Evolutionary conservation across 2,888 invertebrate species (phyloP).

Genomic region (Bellardia pandia): DNA sequence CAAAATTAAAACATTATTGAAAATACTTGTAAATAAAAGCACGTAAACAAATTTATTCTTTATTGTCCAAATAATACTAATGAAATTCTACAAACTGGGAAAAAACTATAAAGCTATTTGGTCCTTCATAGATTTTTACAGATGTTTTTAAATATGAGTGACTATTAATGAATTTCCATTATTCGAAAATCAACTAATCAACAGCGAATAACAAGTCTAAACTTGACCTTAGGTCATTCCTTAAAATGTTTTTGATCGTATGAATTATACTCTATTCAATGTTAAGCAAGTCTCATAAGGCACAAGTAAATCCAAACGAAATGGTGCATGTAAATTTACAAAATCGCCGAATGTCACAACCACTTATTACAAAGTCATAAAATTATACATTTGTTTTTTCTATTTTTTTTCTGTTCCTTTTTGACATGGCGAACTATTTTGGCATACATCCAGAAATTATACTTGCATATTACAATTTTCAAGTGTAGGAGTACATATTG

Average conservation of each 20-base stretch:
- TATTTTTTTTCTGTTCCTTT: background rate
- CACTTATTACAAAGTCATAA: background rate
- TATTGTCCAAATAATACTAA: too few relatives aligned
- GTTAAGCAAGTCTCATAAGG: background rate
- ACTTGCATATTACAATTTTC: background rate
- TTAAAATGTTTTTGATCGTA: background rate
- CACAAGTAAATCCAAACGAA: slow-evolving; percentile 3
- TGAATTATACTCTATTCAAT: background rate
- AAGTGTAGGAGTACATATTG: background rate
- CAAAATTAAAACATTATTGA: background rate
- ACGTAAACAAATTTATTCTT: background rate
- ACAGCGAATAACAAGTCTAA: background rate
- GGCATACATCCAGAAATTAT: slow-evolving; percentile 11
- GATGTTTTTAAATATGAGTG: too few relatives aligned
- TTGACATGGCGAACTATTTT: background rate
- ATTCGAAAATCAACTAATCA: background rate
- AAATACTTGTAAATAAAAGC: background rate
- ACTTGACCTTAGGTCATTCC: slow-evolving; percentile 2
- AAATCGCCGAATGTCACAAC: slow-evolving; percentile 7
- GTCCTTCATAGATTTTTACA: too few relatives aligned
- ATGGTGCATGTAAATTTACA: slow-evolving; percentile 23
- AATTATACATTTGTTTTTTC: background rate
- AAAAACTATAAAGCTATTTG: too few relatives aligned
- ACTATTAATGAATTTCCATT: too few relatives aligned
- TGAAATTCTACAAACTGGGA: too few relatives aligned